A percentile compares a stretch with the other conserved stretches of the same genome.
phyloP scores from a whole-genome alignment of 2,888 invertebrate genomes.

The Eudemis profundana region DNA sequence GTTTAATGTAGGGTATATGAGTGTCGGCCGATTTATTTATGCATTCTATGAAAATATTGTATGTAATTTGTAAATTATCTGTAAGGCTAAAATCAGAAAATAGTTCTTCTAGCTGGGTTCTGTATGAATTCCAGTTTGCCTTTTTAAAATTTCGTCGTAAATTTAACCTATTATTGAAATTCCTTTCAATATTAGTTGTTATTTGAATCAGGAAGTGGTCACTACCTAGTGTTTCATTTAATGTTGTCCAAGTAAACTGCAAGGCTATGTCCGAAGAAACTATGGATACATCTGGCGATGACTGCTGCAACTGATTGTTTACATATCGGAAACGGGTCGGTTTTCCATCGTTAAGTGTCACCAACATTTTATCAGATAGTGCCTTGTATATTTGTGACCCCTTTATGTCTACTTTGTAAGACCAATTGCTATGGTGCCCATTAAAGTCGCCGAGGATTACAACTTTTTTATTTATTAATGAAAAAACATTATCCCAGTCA shows the following conservation, averaged over 20 bases:
- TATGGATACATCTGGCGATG: background rate
- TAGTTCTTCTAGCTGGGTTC: constrained; percentile 3
- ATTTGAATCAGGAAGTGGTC: background rate
- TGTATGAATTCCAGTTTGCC: constrained; percentile 43
- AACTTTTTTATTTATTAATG: background rate
- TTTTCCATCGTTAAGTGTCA: background rate
- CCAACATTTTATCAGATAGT: background rate
- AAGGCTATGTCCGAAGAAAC: background rate
- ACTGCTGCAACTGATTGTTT: background rate
- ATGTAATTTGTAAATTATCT: constrained; percentile 33
- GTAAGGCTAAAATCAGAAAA: constrained; percentile 4
- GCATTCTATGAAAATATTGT: constrained; percentile 39
- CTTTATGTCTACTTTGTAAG: background rate
- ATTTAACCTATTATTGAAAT: too few relatives aligned
- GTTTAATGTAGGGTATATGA: background rate
- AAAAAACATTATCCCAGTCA: background rate
- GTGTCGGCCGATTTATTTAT: background rate
- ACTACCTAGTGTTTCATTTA: background rate
- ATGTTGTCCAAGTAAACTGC: background rate
- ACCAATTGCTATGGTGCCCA: background rate
- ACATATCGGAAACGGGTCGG: background rate
- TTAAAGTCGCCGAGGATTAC: constrained; percentile 1
- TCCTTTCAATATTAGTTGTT: too few relatives aligned
- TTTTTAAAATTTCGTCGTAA: constrained; percentile 47
- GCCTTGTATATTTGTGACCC: background rate